A percentile compares a stretch with the other conserved stretches of the same genome.
These are phyloP conservation scores for Toxonevra muliebris DNA, from an alignment of 2,888 invertebrate species.

Conservation along the genomic window DNA sequence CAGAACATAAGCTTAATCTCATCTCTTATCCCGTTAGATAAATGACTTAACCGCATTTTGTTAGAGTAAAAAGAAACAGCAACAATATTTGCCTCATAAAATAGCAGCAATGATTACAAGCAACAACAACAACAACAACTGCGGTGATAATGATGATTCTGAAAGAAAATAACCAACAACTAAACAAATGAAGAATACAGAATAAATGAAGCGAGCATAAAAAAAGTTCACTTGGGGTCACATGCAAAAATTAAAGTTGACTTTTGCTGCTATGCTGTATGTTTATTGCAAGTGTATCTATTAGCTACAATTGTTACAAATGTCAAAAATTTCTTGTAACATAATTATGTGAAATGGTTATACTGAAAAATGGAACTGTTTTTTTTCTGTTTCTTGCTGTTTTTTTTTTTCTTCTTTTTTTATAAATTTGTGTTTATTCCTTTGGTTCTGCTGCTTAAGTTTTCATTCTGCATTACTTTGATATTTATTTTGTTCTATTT, in stretches of 20 bases:
- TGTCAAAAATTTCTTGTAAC: background rate
- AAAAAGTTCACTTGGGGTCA: slow-evolving; percentile 21
- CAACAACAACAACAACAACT: background rate
- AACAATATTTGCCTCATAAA: background rate
- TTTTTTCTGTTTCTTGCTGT: slow-evolving; percentile 18
- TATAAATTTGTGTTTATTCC: too few species aligned
- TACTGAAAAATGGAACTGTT: background rate
- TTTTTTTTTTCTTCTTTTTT: background rate
- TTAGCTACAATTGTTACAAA: too few species aligned
- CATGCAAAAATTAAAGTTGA: slow-evolving; percentile 5
- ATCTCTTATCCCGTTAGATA: slow-evolving; percentile 18
- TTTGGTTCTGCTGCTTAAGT: too few species aligned
- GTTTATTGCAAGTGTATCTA: too few species aligned
- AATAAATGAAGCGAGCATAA: slow-evolving; percentile 6
- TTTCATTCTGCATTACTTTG: too few species aligned
- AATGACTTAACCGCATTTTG: slow-evolving; percentile 23
- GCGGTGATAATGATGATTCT: background rate
- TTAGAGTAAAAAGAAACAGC: background rate
- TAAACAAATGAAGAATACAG: background rate
- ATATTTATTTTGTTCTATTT: background rate
- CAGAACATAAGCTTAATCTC: background rate
- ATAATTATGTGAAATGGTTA: background rate
- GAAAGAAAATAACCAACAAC: background rate
- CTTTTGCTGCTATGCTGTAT: too few species aligned
- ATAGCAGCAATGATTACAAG: background rate